Conservation (phyloP, 2,113 vertebrate species). For the Pionites leucogaster region DNA sequence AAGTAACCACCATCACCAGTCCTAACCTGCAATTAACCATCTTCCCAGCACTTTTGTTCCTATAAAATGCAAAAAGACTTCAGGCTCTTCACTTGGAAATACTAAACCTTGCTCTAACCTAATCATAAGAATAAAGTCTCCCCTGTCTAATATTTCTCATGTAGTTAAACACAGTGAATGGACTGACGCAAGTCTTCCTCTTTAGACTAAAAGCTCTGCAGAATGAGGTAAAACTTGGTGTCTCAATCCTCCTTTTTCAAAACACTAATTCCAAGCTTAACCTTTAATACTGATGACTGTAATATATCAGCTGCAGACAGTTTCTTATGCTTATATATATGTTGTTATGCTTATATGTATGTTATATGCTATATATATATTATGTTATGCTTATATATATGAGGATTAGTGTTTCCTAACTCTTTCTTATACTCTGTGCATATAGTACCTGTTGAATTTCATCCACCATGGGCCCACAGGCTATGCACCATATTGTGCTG, state of each 20-base stretch:
- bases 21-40: not conserved
- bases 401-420: not conserved
- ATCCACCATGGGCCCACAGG: conserved; percentile 81
- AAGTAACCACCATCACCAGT: not conserved
- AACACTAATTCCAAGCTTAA: not conserved
- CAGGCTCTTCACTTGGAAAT: not conserved
- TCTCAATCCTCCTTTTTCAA: not conserved
- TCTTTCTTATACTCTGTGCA: not conserved
- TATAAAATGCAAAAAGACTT: not conserved
- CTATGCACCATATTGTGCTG: conserved; percentile 85
- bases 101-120: not conserved
- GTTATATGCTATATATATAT: not conserved
- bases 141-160: not conserved
- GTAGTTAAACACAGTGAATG: not conserved
- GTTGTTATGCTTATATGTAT: not conserved
- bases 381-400: not conserved
- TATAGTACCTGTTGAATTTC: conserved; percentile 92
- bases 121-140: not conserved
- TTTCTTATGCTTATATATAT: not conserved
- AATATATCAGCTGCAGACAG: not conserved
- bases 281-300: not conserved
- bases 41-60: not conserved
- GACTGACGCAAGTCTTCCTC: not conserved
- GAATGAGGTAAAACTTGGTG: not conserved
- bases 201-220: not conserved